Evolutionary conservation across 2,797 vertebrate species (phyloP), one percentile per base, ranked within the genome.

Genomic region (Huso huso): DNA sequence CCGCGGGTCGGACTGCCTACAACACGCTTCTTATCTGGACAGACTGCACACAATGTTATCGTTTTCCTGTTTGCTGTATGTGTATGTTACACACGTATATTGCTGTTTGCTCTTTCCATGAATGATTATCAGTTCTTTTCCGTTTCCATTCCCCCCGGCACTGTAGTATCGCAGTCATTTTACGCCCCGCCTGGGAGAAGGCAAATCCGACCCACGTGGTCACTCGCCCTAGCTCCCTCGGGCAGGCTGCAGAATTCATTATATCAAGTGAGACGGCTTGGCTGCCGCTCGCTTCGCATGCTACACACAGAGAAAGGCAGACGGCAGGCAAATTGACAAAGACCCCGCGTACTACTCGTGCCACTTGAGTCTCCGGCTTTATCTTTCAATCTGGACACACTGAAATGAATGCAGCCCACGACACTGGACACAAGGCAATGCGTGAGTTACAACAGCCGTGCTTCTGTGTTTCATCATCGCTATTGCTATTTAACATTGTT

Each of bases 311-410:
- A 58, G 71, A 80, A 80, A 79, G 76, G 77, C 81, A 79, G 23
- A 37, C 78, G 79, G 81, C 83, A 73, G 76, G 77, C 80, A 84
- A 82, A 85, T 88, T 88, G 88, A 91, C 89, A 90, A 91, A 91
- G 89, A 86, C 83, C 75, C 78, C 49, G 78, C 49, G 6, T 55
- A 48, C 66, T 52, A 53, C 3, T 53, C 8, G 66, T 55, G 13
- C 23, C 51, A 13, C 61, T 18, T 67, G 12, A 62, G 8, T 13
- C 49, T 23, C 8, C 49, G 18, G 52, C 1, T 37, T 37, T 37
- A 37, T 37, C 4, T 37, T 37, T 37, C 55, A 10, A 1, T 15
- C 69, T 49, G 49, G 49, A 49, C 15, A 48, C 18, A 6, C 55
- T 6, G 52, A 11, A 3, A 8, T 6, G 55, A 53, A 60, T 58